Evolutionary conservation across 2,113 vertebrate genomes (phyloP).

Genomic region (Oxygymnocypris stewartii): DNA sequence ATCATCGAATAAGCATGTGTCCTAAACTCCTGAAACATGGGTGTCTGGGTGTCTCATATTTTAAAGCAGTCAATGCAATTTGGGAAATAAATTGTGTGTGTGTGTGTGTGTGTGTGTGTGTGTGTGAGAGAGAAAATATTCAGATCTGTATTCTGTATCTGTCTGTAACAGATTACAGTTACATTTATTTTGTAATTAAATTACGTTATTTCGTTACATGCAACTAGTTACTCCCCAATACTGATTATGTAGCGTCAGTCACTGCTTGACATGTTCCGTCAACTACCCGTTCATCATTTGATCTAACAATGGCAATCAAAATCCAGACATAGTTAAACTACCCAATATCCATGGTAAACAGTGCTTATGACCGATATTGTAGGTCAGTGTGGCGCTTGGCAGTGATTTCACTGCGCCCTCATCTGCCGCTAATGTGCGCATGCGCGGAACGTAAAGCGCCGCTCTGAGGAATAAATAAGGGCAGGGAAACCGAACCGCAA

Average conservation of each 20-base stretch:
- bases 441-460: conserved; percentile 67
- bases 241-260: neutral
- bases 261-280: neutral
- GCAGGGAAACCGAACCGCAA: conserved; percentile 58
- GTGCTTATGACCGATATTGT: neutral
- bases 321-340: neutral
- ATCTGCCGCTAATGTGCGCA: conserved; percentile 62
- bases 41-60: too few species aligned
- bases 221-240: too few species aligned
- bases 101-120: too few species aligned
- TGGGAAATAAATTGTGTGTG: too few species aligned
- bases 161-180: too few species aligned
- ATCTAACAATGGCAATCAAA: neutral
- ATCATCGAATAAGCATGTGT: too few species aligned
- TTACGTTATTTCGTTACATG: too few species aligned
- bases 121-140: too few species aligned
- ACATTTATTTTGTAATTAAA: too few species aligned
- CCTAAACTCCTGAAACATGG: too few species aligned
- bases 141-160: too few species aligned
- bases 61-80: too few species aligned
- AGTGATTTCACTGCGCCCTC: conserved; percentile 57
- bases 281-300: neutral
- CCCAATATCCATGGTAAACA: neutral
- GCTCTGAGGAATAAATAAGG: conserved; percentile 56
- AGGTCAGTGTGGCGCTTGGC: neutral